Base-by-base conservation (phyloP, 2,888 invertebrate genomes). In the Agrochola litura region DNA sequence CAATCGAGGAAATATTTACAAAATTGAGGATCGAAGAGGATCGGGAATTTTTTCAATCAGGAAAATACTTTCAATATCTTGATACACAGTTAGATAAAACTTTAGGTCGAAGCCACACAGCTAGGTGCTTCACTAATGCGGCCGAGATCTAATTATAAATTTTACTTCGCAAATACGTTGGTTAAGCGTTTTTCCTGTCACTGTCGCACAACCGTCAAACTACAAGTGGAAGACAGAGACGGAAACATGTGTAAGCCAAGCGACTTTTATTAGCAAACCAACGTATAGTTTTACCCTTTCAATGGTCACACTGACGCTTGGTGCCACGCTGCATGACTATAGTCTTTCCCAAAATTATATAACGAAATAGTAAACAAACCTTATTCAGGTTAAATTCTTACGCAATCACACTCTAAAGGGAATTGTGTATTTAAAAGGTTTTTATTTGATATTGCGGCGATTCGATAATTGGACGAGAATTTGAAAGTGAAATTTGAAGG, bases 31-130 rank as follows among this genome's bases (percentile, higher is more conserved):
- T 66, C 30, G n/a, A n/a, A n/a, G n/a, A n/a, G n/a, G n/a, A n/a
- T n/a, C n/a, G n/a, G n/a, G n/a, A n/a, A n/a, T 37, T 68, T 82
- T 79, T 37, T 52, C n/a, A 67, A 81, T 75, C 0, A 65, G 1
- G 37, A 56, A 63, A 78, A 60, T 73, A 52, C 67, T 79, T 68
- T 52, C 19, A 41, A 54, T 54, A 56, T 41, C 41, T 73, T 52
- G 16, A 58, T n/a, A 52, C 12, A 22, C 14, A 64, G 12, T 43
- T n/a, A 14, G n/a, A n/a, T n/a, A 22, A 46, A 63, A 19, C 14
- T 52, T 64, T 66, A 19, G 12, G 46, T 43, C 19, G 46, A 25
- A 25, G 25, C 0, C 6, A 25, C n/a, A 65, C 12, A 19, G 19
- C 19, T 66, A 12, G 10, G 19, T 25, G 19, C 6, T 25, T 65